phyloP scores from a whole-genome alignment of 2,888 invertebrate species.

The Agrochola lota region DNA sequence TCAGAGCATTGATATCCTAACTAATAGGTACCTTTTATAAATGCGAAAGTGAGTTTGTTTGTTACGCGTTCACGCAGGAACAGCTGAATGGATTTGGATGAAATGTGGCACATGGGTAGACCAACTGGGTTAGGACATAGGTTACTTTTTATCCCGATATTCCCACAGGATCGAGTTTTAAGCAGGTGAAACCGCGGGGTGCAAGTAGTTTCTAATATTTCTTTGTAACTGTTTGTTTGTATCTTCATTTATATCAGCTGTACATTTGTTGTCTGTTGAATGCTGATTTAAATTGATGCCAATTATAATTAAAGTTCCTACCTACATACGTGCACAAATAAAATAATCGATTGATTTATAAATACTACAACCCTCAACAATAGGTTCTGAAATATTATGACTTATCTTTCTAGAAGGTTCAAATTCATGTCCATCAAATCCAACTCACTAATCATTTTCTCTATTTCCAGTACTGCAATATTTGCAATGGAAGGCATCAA shows the following conservation, averaged over 20 bases:
- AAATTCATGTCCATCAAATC: not conserved
- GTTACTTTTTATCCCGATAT: too few species aligned
- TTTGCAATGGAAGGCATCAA: constrained; percentile 99
- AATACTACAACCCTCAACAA: not conserved
- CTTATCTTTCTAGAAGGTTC: not conserved
- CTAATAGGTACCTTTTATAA: too few species aligned
- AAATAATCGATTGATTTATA: not conserved
- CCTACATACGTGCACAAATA: not conserved
- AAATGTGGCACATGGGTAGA: too few species aligned
- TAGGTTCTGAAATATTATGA: not conserved
- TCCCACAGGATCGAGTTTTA: too few species aligned
- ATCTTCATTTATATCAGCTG: not conserved
- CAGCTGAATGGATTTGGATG: too few species aligned
- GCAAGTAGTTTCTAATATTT: not conserved
- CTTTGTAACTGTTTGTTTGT: not conserved
- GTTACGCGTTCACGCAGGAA: too few species aligned
- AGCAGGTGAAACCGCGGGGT: too few species aligned
- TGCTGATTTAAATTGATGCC: not conserved
- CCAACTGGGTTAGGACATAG: too few species aligned
- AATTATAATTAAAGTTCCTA: not conserved
- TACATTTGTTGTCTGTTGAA: not conserved
- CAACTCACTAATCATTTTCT: not conserved
- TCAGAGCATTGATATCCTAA: not conserved
- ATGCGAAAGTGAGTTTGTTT: too few species aligned
- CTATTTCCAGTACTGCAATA: constrained; percentile 94